Evolutionary conservation across 2,888 invertebrate genomes (phyloP), one percentile per base, ranked within the genome.

Genomic region (Oxystoma pomonae): DNA sequence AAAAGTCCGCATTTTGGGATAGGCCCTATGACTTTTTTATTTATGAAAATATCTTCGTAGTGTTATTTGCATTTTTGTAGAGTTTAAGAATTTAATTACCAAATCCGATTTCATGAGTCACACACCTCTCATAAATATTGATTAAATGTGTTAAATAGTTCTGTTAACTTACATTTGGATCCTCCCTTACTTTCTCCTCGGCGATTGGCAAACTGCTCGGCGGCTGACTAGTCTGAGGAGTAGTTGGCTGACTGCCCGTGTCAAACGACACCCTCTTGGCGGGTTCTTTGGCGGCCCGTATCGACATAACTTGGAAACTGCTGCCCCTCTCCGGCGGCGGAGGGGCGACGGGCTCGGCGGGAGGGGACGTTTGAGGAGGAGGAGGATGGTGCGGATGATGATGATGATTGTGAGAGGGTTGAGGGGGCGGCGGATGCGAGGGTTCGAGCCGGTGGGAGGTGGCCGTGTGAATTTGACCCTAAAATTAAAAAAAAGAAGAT

Each of bases 311-410:
- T 1, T 91, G 87, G 79, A 92, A 96, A 53, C 94, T 94, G 20
- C 94, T 94, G 63, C 92, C 93, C 67, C 95, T 86, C 78, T 94
- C 92, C 1, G 95, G 95, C 19, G 94, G 94, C 55, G 90, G 86
- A 0, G 92, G 90, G 59, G 90, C 85, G 22, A 68, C 72, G 9
- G 67, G 63, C 55, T 64, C 66, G n/a, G 53, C 59, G n/a, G 67
- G 64, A 12, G 35, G 35, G 3, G 35, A 35, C 12, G 12, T 35
- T 35, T 35, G 35, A 7, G 3, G 35, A 7, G 35, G 35, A 7
- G 3, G 35, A 3, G 35, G 35, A 12, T 35, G 12, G 35, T 3
- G 12, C 5, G 35, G 5, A 12, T 58, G 21, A 20, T 64, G 17
- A n/a, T 55, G 1, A 21, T 22, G 2, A 55, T 16, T 1, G 65